Conservation (phyloP, 2,888 invertebrate species). For the Chymomyza procnemis region DNA sequence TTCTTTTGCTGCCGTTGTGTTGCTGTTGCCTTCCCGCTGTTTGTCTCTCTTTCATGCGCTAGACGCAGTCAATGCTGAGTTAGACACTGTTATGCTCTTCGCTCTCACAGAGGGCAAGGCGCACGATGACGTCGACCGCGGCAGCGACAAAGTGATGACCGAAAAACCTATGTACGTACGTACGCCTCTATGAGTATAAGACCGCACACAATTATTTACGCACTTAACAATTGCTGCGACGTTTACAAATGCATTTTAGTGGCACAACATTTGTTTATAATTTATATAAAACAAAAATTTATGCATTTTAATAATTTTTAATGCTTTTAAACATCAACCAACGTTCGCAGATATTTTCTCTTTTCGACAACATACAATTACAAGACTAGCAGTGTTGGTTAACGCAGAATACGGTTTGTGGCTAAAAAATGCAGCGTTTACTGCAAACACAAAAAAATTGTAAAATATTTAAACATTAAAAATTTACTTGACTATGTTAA, state of each 20-base stretch:
- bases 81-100: conserved; percentile 52
- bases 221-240: conserved; percentile 40
- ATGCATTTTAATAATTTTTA: conserved; percentile 45
- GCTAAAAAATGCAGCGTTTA: not conserved
- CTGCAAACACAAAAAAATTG: not conserved
- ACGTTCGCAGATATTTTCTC: conserved; percentile 50
- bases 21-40: conserved; percentile 55
- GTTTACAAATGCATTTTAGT: conserved; percentile 50
- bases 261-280: conserved; percentile 27
- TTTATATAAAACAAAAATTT: conserved; percentile 27
- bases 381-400: conserved; percentile 28
- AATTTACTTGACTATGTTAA: not conserved
- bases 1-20: conserved; percentile 56
- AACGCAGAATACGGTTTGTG: not conserved
- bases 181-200: conserved; percentile 5
- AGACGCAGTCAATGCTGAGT: conserved; percentile 41
- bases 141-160: conserved; percentile 51
- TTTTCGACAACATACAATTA: conserved; percentile 13
- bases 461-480: not conserved
- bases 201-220: conserved; percentile 38
- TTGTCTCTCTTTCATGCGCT: conserved; percentile 59
- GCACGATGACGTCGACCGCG: conserved; percentile 38
- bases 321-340: conserved; percentile 47
- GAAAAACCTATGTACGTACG: conserved; percentile 51
- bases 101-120: conserved; percentile 61